Percentiles rank a stretch among this genome's conserved stretches.
Conservation (phyloP, 2,113 vertebrate species). For the Takifugu flavidus region DNA sequence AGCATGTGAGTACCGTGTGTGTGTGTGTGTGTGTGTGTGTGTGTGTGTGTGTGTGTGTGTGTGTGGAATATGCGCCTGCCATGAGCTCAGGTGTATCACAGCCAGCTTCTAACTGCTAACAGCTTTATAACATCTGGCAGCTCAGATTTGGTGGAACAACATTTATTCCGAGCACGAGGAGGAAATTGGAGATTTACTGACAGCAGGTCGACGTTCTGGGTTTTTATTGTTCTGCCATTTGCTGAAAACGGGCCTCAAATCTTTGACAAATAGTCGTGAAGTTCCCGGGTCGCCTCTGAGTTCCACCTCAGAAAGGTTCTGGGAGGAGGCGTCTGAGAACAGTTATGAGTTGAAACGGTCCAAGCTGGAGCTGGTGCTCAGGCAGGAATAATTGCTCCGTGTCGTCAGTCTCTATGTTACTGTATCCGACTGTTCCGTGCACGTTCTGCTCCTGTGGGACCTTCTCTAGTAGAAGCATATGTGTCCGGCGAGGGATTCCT, state of each 20-base stretch:
- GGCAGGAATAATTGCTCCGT: slow-evolving; percentile 36
- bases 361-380: slow-evolving; percentile 25
- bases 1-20: slow-evolving; percentile 82
- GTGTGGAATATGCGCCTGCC: background rate
- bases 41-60: background rate
- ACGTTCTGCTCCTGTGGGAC: slow-evolving; percentile 34
- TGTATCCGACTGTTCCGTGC: slow-evolving; percentile 37
- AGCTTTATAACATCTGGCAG: too few species aligned
- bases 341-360: slow-evolving; percentile 10
- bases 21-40: slow-evolving; percentile 5
- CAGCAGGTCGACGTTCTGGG: too few species aligned
- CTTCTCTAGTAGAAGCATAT: slow-evolving; percentile 56
- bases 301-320: background rate
- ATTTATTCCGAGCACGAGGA: too few species aligned
- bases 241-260: too few species aligned
- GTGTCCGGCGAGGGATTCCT: slow-evolving; percentile 56
- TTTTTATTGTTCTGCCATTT: too few species aligned
- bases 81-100: too few species aligned
- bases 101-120: too few species aligned
- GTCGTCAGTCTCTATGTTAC: slow-evolving; percentile 45
- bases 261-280: too few species aligned
- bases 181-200: too few species aligned
- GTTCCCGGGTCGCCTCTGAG: background rate
- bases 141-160: too few species aligned
- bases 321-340: slow-evolving; percentile 9